Evolutionary conservation across 37 sponge, comb jelly and placozoan genomes (phyloP), one percentile per base, ranked within the genome.

Genomic region (Eunapius fragilis): DNA sequence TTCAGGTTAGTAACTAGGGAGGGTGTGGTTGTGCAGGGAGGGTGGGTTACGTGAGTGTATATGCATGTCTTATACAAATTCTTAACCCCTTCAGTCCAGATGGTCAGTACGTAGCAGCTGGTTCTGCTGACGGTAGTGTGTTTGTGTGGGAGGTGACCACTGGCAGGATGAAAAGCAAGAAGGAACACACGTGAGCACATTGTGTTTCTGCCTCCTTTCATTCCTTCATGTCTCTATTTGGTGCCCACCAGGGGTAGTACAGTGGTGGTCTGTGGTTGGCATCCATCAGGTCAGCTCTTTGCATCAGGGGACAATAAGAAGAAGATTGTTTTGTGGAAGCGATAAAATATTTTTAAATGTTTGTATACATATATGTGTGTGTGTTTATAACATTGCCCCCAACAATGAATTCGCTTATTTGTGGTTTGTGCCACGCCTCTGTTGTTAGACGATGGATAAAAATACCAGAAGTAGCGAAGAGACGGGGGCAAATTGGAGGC

Each of bases 71-170:
- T 45, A 9, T 45, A 9, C 9, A 9, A 4, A 45, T 9, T 41
- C 41, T 6, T 6, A 3, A 9, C 58, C 58, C 58, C 58, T 58
- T 48, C 85, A 96, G 97, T 75, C 98, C 98, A 31, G 96, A 96
- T 90, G 98, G 98, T 9, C 94, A 94, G 89, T 96, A 94, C 72
- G 97, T 98, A 0, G 96, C 95, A 30, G 91, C 89, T 26, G 98
- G 98, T 0, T 94, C 95, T 4, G 76, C 86, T 31, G 98, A 98
- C 86, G 98, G 98, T 19, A 84, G 85, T 68, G 71, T 98, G 24
- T 94, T 88, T 73, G 71, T 98, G 23, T 98, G 98, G 98, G 91
- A 94, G 31, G 74, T 82, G 10, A 37, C 78, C 50, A 87, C 83
- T 37, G 74, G 76, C 6, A 80, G 75, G 25, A 37, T 82, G 37